Evolutionary conservation across 1,140 invertebrate genomes (phyloP), one percentile per base, ranked within the genome.

Genomic region (Danaus plexippus): DNA sequence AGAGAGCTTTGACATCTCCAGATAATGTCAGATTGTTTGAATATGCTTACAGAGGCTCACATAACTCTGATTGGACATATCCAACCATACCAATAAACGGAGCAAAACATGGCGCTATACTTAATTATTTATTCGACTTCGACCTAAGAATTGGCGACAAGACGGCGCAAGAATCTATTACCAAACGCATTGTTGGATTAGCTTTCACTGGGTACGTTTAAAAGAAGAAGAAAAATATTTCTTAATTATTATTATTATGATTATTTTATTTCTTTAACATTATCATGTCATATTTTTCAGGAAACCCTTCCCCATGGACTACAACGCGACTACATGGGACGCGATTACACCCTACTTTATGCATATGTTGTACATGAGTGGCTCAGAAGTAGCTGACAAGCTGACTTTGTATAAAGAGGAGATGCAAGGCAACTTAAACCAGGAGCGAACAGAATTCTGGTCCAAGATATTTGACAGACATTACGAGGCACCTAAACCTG

Each of bases 81-180:
- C 68, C 67, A 8, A 65, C 71, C 32, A 77, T 85, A 46, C 77
- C 71, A 8, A 10, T 82, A 18, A 72, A 53, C 9, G 83, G 80
- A 9, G 77, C 70, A 2, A 63, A 57, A 42, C 83, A 86, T 47
- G 78, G 80, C 11, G 66, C 47, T 42, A 61, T 83, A 8, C 59
- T 84, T 4, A 78, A 79, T 51, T 84, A 72, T 53, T 44, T 86
- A 9, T 80, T 86, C 49, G 67, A 77, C 46, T 75, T 64, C 22
- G 75, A 80, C 63, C 51, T 80, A 22, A 64, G 47, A 40, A 40
- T 45, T 0, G 46, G n/a, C 10, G 76, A 78, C 47, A 50, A 42
- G 8, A 47, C 22, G 10, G 61, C 73, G 1, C 71, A 54, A 51
- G 40, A 47, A 1, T 57, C 70, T 0, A 43, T 84, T 5, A 49